Base-by-base conservation (phyloP, 2,888 invertebrate species). In the Lasioglossum marginatum region DNA sequence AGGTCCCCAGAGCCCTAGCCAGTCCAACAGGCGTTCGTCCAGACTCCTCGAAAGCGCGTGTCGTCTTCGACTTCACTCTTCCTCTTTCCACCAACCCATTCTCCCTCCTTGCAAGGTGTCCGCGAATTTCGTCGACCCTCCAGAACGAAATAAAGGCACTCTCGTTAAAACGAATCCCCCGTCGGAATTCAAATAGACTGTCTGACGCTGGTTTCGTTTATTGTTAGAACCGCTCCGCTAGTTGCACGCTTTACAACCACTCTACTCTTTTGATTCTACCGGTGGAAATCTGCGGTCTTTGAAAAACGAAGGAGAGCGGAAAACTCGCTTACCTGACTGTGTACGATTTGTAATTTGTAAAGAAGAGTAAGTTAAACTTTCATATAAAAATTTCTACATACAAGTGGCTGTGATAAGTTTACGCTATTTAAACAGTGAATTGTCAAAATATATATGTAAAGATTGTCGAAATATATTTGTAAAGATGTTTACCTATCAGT, bases 101-200 rank as follows among this genome's bases (percentile, higher is more conserved):
- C 27, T 19, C 2, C 5, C 52, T 81, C 31, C 31, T 68, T 34
- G 37, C 74, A 68, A 79, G 85, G 85, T 85, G 79, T 72, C 82
- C 77, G 88, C 77, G 89, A 88, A 87, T 89, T 87, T 82, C 73
- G 57, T 48, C 71, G 31, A 34, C 48, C 74, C 82, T 66, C 45
- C 63, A 43, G 73, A 45, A 43, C 80, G 75, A 85, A 85, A 85
- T 85, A 85, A 84, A 85, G 85, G 77, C 77, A 84, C 79, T 79
- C 85, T 84, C 85, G 85, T 85, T 85, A 77, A 80, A 84, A 71
- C 85, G 85, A 84, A 74, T 77, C 72, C 68, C 70, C 27, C 31
- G n/a, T 12, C 40, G 77, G 75, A 79, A 85, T 85, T 84, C 85
- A 76, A 86, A 76, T 73, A 34, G 78, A 76, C 81, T 40, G 40